Percentiles rank a stretch among this genome's conserved stretches.
Conservation (phyloP, 2,113 vertebrate genomes). For the Todiramphus chloris region DNA sequence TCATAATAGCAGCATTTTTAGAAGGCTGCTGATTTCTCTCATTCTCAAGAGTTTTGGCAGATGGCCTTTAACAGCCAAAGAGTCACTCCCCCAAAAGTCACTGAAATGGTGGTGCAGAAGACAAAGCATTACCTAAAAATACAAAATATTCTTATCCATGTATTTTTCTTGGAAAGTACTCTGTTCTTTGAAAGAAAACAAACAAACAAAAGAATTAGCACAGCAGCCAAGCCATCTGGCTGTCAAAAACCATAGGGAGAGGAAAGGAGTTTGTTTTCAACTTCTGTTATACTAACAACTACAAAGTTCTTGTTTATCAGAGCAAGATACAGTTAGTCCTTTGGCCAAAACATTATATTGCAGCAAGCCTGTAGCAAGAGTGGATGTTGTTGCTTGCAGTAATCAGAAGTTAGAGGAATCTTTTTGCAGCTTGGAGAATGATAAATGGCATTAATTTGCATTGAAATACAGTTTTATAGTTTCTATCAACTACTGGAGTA, state of each 20-base stretch:
- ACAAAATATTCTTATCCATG: background rate
- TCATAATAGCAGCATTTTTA: background rate
- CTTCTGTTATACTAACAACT: background rate
- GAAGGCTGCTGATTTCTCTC: background rate
- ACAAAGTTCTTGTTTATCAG: background rate
- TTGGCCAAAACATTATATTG: background rate
- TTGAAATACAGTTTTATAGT: background rate
- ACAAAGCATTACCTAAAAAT: background rate
- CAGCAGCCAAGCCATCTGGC: background rate
- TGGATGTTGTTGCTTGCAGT: background rate
- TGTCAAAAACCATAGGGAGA: background rate
- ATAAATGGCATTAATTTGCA: background rate
- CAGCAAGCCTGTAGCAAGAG: background rate
- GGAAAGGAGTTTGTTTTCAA: background rate
- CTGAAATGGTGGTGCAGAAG: background rate
- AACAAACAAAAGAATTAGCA: fast-evolving
- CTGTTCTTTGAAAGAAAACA: background rate
- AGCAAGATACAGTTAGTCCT: background rate
- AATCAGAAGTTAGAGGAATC: background rate
- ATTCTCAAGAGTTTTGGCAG: background rate
- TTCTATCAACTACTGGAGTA: background rate
- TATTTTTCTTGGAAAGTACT: background rate
- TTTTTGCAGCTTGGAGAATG: background rate
- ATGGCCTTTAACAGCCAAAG: background rate
- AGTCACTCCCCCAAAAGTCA: background rate